Evolutionary conservation across 1,140 invertebrate species (phyloP).

Genomic region (Idris sp.): DNA sequence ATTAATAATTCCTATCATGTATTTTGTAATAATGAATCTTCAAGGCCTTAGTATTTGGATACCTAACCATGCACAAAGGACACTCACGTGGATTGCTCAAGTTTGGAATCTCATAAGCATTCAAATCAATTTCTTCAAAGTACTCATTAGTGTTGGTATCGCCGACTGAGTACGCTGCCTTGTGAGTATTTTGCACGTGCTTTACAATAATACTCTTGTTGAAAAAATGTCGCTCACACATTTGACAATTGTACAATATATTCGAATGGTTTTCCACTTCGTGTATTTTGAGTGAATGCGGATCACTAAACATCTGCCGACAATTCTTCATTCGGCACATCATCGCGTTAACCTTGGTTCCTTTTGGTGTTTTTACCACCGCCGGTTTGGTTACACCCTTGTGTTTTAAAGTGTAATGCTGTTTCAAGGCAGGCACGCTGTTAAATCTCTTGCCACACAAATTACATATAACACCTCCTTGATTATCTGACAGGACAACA

Average conservation of each 20-base stretch:
- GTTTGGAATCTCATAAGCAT: conserved; percentile 67
- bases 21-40: conserved; percentile 76
- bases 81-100: conserved; percentile 58
- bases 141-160: conserved; percentile 54
- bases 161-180: conserved; percentile 56
- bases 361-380: background rate
- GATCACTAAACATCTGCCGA: conserved; percentile 59
- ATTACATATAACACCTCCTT: conserved; percentile 79
- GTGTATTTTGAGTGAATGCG: conserved; percentile 54
- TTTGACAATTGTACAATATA: conserved; percentile 69
- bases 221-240: conserved; percentile 72
- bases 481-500: conserved; percentile 75
- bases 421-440: conserved; percentile 78
- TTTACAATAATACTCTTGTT: conserved; percentile 63
- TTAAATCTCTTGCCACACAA: conserved; percentile 80
- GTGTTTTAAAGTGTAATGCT: conserved; percentile 79
- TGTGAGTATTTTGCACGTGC: conserved; percentile 70
- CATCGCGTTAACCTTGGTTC: background rate
- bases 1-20: conserved; percentile 64
- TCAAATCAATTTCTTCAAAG: conserved; percentile 68
- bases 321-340: conserved; percentile 60
- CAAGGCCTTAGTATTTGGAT: conserved; percentile 74
- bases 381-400: conserved; percentile 27
- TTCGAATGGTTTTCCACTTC: conserved; percentile 64
- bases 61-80: conserved; percentile 73